Evolutionary conservation across 2,797 vertebrate species (phyloP).

Genomic region (Urocyon cinereoargenteus): DNA sequence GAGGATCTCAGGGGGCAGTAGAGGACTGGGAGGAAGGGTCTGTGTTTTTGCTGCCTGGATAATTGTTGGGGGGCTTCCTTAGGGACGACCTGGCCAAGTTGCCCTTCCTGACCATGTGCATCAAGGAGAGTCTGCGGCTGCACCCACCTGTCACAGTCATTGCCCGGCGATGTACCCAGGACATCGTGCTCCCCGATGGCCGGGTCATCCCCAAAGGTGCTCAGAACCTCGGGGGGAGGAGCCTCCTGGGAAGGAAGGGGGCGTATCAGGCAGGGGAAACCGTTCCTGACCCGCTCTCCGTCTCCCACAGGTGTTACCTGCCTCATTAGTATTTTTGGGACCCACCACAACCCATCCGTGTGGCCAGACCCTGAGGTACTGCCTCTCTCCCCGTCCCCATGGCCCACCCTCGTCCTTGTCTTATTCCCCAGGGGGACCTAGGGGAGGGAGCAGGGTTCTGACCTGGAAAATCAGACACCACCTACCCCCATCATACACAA

Average conservation of each 20-base stretch:
- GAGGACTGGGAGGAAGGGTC: neutral
- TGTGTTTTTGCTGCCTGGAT: neutral
- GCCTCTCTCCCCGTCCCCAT: no score
- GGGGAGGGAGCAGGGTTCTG: neutral
- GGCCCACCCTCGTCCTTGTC: neutral
- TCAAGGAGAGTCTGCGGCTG: constrained; percentile 94
- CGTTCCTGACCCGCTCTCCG: neutral
- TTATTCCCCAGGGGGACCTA: neutral
- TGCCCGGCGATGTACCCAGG: constrained; percentile 89
- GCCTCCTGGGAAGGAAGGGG: neutral
- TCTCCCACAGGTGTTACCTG: constrained; percentile 87
- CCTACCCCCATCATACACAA: no score
- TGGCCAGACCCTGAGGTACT: constrained; percentile 91
- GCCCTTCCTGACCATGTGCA: constrained; percentile 96
- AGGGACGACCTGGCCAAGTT: constrained; percentile 94
- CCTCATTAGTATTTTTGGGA: constrained; percentile 92
- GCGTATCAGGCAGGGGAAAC: rapidly evolving
- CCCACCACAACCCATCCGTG: constrained; percentile 91
- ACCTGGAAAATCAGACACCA: neutral
- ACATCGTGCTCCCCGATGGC: constrained; percentile 89
- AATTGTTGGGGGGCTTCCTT: neutral
- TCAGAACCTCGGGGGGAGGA: rapidly evolving
- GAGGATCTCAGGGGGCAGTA: neutral
- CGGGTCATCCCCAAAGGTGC: constrained; percentile 91
- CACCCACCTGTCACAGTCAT: constrained; percentile 90